Conservation (phyloP, 2,797 vertebrate species). For the Sardinella longiceps region DNA sequence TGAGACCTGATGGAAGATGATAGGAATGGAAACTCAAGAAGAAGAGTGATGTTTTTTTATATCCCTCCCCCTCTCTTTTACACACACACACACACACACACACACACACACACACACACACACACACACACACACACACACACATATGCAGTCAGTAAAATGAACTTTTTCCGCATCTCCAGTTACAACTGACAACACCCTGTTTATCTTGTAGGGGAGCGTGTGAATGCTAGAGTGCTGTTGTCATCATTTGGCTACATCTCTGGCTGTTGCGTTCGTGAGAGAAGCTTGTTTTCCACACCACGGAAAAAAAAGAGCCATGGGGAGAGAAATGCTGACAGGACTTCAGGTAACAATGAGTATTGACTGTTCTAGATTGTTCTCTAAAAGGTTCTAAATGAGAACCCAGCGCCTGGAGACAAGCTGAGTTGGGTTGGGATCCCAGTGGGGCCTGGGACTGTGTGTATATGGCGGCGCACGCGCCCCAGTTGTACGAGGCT, state of each 20-base stretch:
- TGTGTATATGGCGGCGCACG: background rate
- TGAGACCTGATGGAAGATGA: background rate
- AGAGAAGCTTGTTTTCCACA: background rate
- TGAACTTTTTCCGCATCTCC: constrained; percentile 47
- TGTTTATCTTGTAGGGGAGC: constrained; percentile 45
- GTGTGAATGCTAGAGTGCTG: constrained; percentile 42
- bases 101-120: constrained; percentile 4
- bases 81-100: background rate
- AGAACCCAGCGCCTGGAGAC: background rate
- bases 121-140: constrained; percentile 8
- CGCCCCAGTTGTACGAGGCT: constrained; percentile 50
- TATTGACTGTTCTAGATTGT: too few species aligned
- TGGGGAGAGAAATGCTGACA: background rate
- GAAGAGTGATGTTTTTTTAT: background rate
- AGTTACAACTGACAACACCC: constrained; percentile 46
- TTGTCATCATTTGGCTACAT: constrained; percentile 50
- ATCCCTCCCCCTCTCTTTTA: background rate
- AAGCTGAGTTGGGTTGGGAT: background rate
- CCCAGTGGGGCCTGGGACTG: background rate
- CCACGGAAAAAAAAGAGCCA: background rate
- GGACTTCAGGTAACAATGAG: background rate
- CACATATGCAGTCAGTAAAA: constrained; percentile 22
- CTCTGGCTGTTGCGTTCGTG: constrained; percentile 18
- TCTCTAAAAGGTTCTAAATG: background rate
- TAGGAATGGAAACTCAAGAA: background rate